Base-by-base conservation (phyloP, 53 echinoderm and acorn worm species). In the Zoroaster sp. region DNA sequence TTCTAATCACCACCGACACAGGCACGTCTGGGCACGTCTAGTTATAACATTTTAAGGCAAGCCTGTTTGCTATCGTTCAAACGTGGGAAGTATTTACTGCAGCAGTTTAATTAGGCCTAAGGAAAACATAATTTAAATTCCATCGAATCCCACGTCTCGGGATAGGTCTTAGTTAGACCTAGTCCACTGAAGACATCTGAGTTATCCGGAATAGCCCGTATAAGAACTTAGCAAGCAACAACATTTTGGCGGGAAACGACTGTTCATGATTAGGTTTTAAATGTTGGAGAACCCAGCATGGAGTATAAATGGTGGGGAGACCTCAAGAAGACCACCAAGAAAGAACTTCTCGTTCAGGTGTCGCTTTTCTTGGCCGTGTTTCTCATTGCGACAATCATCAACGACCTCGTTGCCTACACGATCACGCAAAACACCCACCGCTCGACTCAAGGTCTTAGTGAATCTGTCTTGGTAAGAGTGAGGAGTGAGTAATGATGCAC, bases 381-480 rank as follows among this genome's bases (percentile, higher is more conserved):
- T 53, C 88, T 95, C 30, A 78, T 90, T 40, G 79, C 73, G 4
- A 89, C 89, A 11, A 90, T 93, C 72, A 40, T 93, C 37, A 93
- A 93, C 74, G 95, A 95, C 68, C 41, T 95, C 66, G 52, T 91
- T 1, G 88, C 88, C 38, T 93, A 93, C 59, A 66, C 89, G 15
- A 54, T 89, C 72, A 78, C 88, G 3, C 86, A 95, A 75, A 89
- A 91, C 37, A 91, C 93, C 21, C 70, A 88, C n/a, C 37, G 54
- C 46, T 91, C 95, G 67, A 93, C 95, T 65, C 95, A 95, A 46
- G 80, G 23, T 36, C 49, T 93, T 47, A 95, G 93, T 3, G 91
- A 93, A 9, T 88, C 92, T 55, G 85, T 95, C 23, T 51, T 95
- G 93, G 95, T 95, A 88, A 91, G 89, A 55, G 38, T 41, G 36